phyloP scores from a whole-genome alignment of 2,888 invertebrate genomes.

The Euphydryas editha region DNA sequence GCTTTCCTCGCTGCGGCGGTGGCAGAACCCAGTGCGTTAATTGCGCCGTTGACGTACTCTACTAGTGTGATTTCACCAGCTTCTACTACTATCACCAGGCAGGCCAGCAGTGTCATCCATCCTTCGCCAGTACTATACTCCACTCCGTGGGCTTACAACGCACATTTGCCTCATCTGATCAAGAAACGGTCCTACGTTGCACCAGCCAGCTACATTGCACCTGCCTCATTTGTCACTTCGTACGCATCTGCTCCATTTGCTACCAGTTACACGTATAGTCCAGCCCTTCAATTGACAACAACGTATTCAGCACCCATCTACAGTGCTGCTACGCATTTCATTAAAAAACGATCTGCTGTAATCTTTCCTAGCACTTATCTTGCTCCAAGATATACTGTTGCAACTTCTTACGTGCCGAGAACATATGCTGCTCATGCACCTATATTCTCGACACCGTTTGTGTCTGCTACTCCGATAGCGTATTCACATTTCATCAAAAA shows the following conservation, averaged over 20 bases:
- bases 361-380: slow-evolving; percentile 47
- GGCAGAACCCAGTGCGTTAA: slow-evolving; percentile 63
- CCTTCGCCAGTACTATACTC: slow-evolving; percentile 66
- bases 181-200: slow-evolving; percentile 55
- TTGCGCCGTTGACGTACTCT: slow-evolving; percentile 54
- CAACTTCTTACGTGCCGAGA: slow-evolving; percentile 52
- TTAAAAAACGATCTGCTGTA: slow-evolving; percentile 62
- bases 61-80: slow-evolving; percentile 57
- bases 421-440: slow-evolving; percentile 51
- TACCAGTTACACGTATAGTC: slow-evolving; percentile 10
- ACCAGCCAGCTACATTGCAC: slow-evolving; percentile 48
- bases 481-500: slow-evolving; percentile 64
- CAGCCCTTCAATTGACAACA: slow-evolving; percentile 41
- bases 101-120: slow-evolving; percentile 73
- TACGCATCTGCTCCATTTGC: slow-evolving; percentile 21
- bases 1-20: slow-evolving; percentile 82
- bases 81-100: slow-evolving; percentile 63
- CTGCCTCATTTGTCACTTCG: slow-evolving; percentile 41
- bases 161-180: slow-evolving; percentile 59
- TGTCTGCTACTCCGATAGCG: slow-evolving; percentile 53
- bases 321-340: slow-evolving; percentile 57
- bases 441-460: slow-evolving; percentile 55
- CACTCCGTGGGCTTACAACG: slow-evolving; percentile 53
- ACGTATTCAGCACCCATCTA: slow-evolving; percentile 45
- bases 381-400: slow-evolving; percentile 41